Percentiles rank a stretch among this genome's conserved stretches.
phyloP scores from a whole-genome alignment of 2,113 vertebrate genomes.

The Sorex fumeus region DNA sequence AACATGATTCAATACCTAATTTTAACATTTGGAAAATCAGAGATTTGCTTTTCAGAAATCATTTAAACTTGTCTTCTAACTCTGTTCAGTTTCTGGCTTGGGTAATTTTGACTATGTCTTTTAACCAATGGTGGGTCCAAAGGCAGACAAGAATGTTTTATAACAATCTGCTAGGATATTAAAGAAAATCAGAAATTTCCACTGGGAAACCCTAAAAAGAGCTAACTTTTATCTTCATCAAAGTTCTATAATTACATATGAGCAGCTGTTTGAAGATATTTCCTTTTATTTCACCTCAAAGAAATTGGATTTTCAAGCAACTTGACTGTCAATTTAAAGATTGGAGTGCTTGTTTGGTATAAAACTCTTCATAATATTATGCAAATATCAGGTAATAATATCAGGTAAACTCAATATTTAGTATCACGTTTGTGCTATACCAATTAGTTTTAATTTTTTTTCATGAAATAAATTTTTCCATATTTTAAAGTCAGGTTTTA shows the following conservation, averaged over 20 bases:
- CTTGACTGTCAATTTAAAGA: background rate
- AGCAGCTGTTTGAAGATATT: background rate
- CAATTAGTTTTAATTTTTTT: background rate
- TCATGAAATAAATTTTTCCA: background rate
- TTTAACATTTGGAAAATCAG: background rate
- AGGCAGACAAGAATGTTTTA: background rate
- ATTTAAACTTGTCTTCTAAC: background rate
- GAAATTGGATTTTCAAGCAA: background rate
- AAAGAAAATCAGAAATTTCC: background rate
- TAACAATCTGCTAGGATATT: background rate
- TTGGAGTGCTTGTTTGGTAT: background rate
- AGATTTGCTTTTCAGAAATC: background rate
- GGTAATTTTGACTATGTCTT: background rate
- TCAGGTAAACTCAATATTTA: background rate
- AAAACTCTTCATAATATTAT: background rate
- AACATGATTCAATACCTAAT: constrained; percentile 8
- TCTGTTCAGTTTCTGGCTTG: background rate
- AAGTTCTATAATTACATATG: background rate
- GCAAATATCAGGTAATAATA: background rate
- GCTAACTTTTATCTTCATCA: background rate
- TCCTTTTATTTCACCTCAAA: background rate
- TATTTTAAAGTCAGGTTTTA: constrained; percentile 24
- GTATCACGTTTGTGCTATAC: background rate
- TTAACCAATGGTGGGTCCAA: background rate
- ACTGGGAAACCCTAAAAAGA: background rate